Percentiles rank a stretch among this genome's conserved stretches.
phyloP scores from a whole-genome alignment of 2,113 vertebrate species.

The Poeciliopsis occidentalis region DNA sequence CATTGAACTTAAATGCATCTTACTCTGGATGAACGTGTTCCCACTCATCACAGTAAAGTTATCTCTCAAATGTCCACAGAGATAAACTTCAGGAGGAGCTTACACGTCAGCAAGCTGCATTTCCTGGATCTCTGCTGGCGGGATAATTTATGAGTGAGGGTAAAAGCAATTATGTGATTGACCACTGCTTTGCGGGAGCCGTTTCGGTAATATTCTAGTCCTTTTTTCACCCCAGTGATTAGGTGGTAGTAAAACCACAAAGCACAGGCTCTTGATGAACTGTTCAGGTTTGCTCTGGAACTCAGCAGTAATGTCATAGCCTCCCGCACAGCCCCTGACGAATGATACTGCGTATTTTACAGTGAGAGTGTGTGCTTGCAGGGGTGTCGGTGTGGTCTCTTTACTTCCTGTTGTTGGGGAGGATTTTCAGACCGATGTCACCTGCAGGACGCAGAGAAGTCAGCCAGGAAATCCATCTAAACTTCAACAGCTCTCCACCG shows the following conservation, averaged over 20 bases:
- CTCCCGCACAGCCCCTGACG: constrained; percentile 13
- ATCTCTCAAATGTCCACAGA: constrained; percentile 4
- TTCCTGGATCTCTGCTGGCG: constrained; percentile 36
- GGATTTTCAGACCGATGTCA: constrained; percentile 53
- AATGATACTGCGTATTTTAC: constrained; percentile 30
- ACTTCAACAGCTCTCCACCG: constrained; percentile 43
- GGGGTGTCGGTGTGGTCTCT: not conserved
- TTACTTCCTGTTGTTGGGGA: not conserved
- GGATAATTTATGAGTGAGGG: constrained; percentile 51
- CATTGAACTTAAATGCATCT: not conserved
- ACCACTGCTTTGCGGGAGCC: constrained; percentile 44
- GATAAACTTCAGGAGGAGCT: not conserved
- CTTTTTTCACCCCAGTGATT: constrained; percentile 38
- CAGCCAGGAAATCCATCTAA: constrained; percentile 47
- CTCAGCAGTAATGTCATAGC: constrained; percentile 7
- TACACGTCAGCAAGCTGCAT: constrained; percentile 20
- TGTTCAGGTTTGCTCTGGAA: constrained; percentile 26
- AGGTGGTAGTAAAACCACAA: constrained; percentile 37
- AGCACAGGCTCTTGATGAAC: constrained; percentile 33
- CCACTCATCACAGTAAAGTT: not conserved
- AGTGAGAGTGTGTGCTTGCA: not conserved
- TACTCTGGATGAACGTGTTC: not conserved
- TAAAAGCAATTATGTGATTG: constrained; percentile 62
- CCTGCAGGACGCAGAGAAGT: constrained; percentile 59
- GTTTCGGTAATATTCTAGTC: constrained; percentile 45